Evolutionary conservation across 2,888 invertebrate genomes (phyloP).

Genomic region (Nymphalis c-album): DNA sequence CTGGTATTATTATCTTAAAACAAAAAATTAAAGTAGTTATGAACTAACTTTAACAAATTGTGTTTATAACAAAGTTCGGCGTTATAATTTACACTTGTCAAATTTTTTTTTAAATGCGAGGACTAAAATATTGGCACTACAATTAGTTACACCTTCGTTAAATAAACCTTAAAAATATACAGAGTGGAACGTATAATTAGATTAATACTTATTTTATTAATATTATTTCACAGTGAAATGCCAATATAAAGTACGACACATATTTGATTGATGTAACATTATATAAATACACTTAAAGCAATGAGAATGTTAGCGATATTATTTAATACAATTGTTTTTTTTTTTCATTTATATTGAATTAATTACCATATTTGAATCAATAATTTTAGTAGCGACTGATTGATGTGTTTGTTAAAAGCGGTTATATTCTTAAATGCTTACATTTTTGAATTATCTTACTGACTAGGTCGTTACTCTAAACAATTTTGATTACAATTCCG

Average conservation of each 20-base stretch:
- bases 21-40: background rate
- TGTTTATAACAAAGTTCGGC: conserved; percentile 1
- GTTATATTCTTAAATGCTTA: conserved; percentile 32
- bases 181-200: conserved; percentile 59
- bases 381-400: conserved; percentile 22
- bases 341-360: conserved; percentile 2
- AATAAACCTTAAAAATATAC: conserved; percentile 51
- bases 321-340: conserved; percentile 21
- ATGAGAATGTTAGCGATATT: conserved; percentile 46
- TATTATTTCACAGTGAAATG: conserved; percentile 58
- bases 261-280: conserved; percentile 41
- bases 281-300: conserved; percentile 55
- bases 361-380: conserved; percentile 25
- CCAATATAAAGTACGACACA: conserved; percentile 75
- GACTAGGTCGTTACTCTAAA: conserved; percentile 50
- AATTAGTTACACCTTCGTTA: conserved; percentile 45
- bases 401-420: conserved; percentile 19
- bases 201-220: conserved; percentile 48
- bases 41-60: conserved; percentile 6
- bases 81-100: conserved; percentile 27
- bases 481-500: conserved; percentile 31
- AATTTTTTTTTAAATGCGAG: conserved; percentile 61
- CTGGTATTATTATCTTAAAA: background rate
- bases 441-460: conserved; percentile 62
- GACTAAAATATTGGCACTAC: conserved; percentile 71